Conservation (phyloP, 2,888 invertebrate species). For the Lutraria lutraria region DNA sequence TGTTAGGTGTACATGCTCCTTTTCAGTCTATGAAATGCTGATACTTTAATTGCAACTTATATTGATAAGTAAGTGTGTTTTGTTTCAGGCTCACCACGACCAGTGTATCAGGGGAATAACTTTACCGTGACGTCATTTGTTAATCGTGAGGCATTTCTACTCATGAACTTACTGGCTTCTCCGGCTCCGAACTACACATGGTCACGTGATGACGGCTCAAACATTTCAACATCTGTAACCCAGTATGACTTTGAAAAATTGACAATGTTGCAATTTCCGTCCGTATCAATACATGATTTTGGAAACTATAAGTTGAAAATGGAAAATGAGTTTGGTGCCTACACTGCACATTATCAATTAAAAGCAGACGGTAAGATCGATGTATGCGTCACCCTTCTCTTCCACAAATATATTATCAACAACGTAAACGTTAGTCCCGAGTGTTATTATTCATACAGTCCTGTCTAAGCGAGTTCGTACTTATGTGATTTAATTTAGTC, state of each 20-base stretch:
- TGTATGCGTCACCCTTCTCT: no score
- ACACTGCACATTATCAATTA: conserved; percentile 39
- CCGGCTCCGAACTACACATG: conserved; percentile 49
- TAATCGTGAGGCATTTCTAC: neutral
- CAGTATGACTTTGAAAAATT: conserved; percentile 29
- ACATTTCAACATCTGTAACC: neutral
- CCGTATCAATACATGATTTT: conserved; percentile 38
- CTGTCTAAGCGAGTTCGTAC: no score
- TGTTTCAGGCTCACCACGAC: conserved; percentile 52
- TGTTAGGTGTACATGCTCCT: no score
- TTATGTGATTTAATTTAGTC: no score
- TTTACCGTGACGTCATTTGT: neutral
- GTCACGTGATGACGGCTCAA: conserved; percentile 43
- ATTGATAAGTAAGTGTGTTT: no score
- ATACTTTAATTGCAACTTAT: no score
- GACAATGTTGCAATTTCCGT: neutral
- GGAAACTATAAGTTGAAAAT: conserved; percentile 60
- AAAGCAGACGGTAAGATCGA: conserved; percentile 41
- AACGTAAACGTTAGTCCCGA: no score
- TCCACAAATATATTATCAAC: no score
- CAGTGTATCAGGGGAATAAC: conserved; percentile 18
- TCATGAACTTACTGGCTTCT: conserved; percentile 32
- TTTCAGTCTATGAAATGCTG: no score
- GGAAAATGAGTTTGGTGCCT: conserved; percentile 49
- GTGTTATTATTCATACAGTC: no score